Percentiles rank a stretch among this genome's conserved stretches.
Conservation (phyloP, 2,888 invertebrate genomes). For the Agonopterix heracliana region DNA sequence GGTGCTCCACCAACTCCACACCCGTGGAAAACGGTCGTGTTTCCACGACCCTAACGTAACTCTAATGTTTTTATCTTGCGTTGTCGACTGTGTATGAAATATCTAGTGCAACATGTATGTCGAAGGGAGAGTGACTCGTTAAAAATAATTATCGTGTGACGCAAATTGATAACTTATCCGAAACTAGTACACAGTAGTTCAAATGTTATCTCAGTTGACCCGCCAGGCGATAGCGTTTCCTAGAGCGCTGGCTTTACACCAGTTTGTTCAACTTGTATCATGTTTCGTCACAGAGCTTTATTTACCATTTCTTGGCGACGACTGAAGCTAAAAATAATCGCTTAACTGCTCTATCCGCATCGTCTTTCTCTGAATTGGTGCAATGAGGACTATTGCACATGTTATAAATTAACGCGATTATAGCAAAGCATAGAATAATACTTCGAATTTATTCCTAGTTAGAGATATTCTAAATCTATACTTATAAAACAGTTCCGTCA, state of each 20-base stretch:
- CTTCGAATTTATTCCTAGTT: too few relatives aligned
- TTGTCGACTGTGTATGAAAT: slow-evolving; percentile 4
- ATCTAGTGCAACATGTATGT: not conserved
- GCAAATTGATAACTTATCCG: slow-evolving; percentile 65
- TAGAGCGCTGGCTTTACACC: slow-evolving; percentile 41
- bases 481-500: too few relatives aligned
- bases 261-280: slow-evolving; percentile 64
- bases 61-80: slow-evolving; percentile 1
- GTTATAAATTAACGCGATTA: slow-evolving; percentile 29
- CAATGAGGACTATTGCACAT: slow-evolving; percentile 24
- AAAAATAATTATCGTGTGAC: slow-evolving; percentile 50
- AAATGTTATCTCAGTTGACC: slow-evolving; percentile 56
- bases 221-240: slow-evolving; percentile 41
- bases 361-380: slow-evolving; percentile 37
- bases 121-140: slow-evolving; percentile 19
- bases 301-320: slow-evolving; percentile 47
- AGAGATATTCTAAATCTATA: too few relatives aligned
- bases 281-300: slow-evolving; percentile 47
- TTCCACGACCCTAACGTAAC: slow-evolving; percentile 26
- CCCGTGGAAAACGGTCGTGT: slow-evolving; percentile 48
- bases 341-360: slow-evolving; percentile 39
- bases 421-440: slow-evolving; percentile 2
- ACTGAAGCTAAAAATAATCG: slow-evolving; percentile 39
- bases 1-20: slow-evolving; percentile 35
- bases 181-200: slow-evolving; percentile 61